These are phyloP conservation scores for Protomyctophum bolini DNA, from an alignment of 2,113 vertebrate genomes.

Conservation along the genomic window DNA sequence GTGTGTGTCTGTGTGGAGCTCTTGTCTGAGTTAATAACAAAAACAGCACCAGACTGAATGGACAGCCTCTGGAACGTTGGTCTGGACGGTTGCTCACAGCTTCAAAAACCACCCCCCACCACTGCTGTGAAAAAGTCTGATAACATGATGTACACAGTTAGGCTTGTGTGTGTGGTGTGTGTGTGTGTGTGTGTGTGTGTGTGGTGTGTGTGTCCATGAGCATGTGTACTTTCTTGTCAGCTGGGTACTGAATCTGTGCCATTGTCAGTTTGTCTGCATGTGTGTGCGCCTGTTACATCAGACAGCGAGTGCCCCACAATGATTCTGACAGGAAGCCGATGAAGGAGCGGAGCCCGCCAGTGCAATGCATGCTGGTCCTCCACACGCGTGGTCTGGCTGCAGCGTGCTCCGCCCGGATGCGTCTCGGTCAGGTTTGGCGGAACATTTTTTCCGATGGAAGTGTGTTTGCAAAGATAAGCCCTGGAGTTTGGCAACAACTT, in stretches of 20 bases:
- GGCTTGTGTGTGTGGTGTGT: slow-evolving; percentile 8
- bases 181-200: neutral
- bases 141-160: too few species aligned
- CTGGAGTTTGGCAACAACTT: neutral
- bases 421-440: slow-evolving; percentile 2
- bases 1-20: slow-evolving; percentile 38
- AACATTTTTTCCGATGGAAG: slow-evolving; percentile 7
- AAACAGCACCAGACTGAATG: slow-evolving; percentile 53
- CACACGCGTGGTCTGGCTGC: slow-evolving; percentile 13
- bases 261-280: neutral
- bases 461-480: slow-evolving; percentile 20
- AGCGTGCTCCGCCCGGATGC: slow-evolving; percentile 1
- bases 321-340: slow-evolving; percentile 58
- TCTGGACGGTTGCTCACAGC: slow-evolving; percentile 55
- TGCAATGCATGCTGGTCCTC: slow-evolving; percentile 29
- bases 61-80: slow-evolving; percentile 27
- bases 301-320: slow-evolving; percentile 41
- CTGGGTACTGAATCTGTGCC: neutral
- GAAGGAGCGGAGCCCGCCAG: slow-evolving; percentile 20
- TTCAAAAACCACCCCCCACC: slow-evolving; percentile 40
- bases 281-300: neutral
- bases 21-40: slow-evolving; percentile 65
- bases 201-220: neutral
- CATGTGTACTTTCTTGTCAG: neutral
- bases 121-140: slow-evolving; percentile 28